Percentiles rank a stretch among this genome's conserved stretches.
phyloP scores from a whole-genome alignment of 1,140 invertebrate genomes.

The Drosophila sturtevanti region DNA sequence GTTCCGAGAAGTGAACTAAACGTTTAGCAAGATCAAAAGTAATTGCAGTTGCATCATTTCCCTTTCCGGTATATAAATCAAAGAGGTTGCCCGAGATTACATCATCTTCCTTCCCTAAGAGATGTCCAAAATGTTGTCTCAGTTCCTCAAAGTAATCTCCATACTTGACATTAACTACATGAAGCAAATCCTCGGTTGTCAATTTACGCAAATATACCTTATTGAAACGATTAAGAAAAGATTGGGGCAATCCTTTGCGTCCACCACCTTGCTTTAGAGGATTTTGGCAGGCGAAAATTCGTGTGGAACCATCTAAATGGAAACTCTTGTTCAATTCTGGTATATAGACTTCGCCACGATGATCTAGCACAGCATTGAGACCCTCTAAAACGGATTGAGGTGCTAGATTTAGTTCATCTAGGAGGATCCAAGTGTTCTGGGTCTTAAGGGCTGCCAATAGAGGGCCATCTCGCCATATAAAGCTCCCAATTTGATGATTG shows the following conservation, averaged over 20 bases:
- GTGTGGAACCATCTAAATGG: conserved; percentile 88
- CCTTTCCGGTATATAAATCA: conserved; percentile 37
- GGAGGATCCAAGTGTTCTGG: conserved; percentile 95
- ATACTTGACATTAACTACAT: conserved; percentile 76
- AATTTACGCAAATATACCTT: conserved; percentile 96
- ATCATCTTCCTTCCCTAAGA: conserved; percentile 10
- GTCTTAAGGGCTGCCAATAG: conserved; percentile 95
- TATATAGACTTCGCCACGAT: conserved; percentile 97
- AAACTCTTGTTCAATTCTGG: conserved; percentile 97
- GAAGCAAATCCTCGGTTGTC: conserved; percentile 88
- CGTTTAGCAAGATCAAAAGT: conserved; percentile 85
- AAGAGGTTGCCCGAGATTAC: conserved; percentile 48
- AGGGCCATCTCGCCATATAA: conserved; percentile 98
- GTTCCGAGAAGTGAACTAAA: conserved; percentile 93
- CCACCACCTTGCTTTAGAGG: conserved; percentile 98
- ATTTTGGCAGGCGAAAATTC: conserved; percentile 99
- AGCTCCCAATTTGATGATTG: conserved; percentile 88
- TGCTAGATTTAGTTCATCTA: conserved; percentile 99
- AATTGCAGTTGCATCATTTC: not conserved
- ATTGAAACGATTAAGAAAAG: conserved; percentile 99
- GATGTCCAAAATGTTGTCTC: conserved; percentile 34
- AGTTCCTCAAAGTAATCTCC: conserved; percentile 55
- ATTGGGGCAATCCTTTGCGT: conserved; percentile 96
- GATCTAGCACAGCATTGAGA: conserved; percentile 99
- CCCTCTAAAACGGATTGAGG: conserved; percentile 99